Evolutionary conservation across 2,888 invertebrate genomes (phyloP).

Genomic region (Oscheius sp.): DNA sequence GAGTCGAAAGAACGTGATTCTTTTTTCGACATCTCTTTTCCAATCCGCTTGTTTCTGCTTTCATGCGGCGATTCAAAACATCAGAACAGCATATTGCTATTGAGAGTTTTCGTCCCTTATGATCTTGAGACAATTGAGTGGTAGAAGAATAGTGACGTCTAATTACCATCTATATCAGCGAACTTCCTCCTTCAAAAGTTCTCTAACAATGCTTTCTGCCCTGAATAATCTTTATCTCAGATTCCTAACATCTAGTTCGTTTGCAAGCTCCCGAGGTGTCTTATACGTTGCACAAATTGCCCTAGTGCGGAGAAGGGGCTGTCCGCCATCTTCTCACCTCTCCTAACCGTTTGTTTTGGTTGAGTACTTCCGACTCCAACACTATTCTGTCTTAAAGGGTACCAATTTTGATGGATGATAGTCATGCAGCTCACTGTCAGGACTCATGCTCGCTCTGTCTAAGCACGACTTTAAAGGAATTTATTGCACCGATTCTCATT

Average conservation of each 20-base stretch:
- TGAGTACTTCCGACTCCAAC: constrained; percentile 23
- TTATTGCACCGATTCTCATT: constrained; percentile 27
- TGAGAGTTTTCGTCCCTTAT: too few relatives aligned
- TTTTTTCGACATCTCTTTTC: too few relatives aligned
- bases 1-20: too few relatives aligned
- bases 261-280: constrained; percentile 19
- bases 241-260: not conserved
- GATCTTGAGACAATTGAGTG: too few relatives aligned
- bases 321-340: not conserved
- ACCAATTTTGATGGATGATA: constrained; percentile 32
- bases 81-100: too few relatives aligned
- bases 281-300: constrained; percentile 36
- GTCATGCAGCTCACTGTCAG: constrained; percentile 25
- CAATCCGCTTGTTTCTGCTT: too few relatives aligned
- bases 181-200: too few relatives aligned
- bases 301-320: constrained; percentile 2
- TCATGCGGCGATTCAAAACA: too few relatives aligned
- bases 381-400: not conserved
- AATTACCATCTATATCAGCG: too few relatives aligned
- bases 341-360: constrained; percentile 1
- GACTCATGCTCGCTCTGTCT: not conserved
- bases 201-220: too few relatives aligned
- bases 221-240: too few relatives aligned
- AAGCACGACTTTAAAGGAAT: constrained; percentile 17
- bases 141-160: too few relatives aligned